A percentile compares a stretch with the other conserved stretches of the same genome.
Evolutionary conservation across 2,888 invertebrate genomes (phyloP).

Genomic region (Dromius quadrimaculatus): DNA sequence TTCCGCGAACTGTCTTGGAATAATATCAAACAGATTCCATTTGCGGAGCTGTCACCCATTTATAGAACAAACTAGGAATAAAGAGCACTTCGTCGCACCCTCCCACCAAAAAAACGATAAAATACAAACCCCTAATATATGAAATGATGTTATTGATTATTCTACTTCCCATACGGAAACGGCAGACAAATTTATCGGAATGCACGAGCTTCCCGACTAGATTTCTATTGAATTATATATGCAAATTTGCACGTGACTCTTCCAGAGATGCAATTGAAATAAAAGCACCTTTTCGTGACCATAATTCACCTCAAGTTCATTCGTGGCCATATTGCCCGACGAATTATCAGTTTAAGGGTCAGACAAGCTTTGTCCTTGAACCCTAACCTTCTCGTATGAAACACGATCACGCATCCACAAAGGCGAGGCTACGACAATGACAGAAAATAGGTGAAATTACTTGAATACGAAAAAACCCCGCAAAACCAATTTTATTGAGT

Average conservation of each 20-base stretch:
- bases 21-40: too few species aligned
- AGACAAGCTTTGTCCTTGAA: conserved; percentile 1
- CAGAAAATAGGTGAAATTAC: neutral
- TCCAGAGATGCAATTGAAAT: neutral
- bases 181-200: conserved; percentile 11
- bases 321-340: neutral
- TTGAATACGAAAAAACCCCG: neutral
- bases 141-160: conserved; percentile 23
- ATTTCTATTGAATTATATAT: conserved; percentile 2
- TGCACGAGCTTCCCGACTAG: neutral
- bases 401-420: neutral
- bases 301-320: conserved; percentile 2
- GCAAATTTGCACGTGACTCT: neutral
- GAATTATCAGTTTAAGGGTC: conserved; percentile 12
- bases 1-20: too few species aligned
- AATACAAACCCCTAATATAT: neutral
- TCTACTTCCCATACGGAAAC: neutral
- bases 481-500: conserved; percentile 10
- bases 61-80: too few species aligned
- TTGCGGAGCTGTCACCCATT: too few species aligned
- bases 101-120: too few species aligned
- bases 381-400: neutral
- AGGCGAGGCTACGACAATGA: neutral
- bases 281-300: conserved; percentile 12
- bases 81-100: too few species aligned